Base-by-base conservation (phyloP, 2,888 invertebrate species). In the Operophtera brumata region DNA sequence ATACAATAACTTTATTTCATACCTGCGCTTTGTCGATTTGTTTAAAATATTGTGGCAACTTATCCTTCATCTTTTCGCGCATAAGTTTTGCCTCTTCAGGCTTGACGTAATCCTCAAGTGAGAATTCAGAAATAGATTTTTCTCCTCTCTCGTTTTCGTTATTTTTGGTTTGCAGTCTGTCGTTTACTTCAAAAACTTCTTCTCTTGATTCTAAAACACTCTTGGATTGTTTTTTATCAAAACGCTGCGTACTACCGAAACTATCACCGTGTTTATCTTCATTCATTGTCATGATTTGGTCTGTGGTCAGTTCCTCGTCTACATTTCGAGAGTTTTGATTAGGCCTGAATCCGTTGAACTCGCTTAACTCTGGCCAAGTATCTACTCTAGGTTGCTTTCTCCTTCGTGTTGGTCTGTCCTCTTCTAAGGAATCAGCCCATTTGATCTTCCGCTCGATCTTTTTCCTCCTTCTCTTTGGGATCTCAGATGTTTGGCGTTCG, bases 351-450 rank as follows among this genome's bases (percentile, higher is more conserved):
- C 55, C 64, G 43, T 66, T 70, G 41, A 82, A 79, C 60, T 84
- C 85, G 42, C 72, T 79, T 35, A 81, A 62, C 57, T 70, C 67
- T 9, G 79, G 75, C 77, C 75, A 75, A 32, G 61, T 54, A 3
- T 77, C 73, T 7, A 67, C 49, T 32, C 71, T 61, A 20, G 84
- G 84, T 47, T 78, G 76, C 61, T 84, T 88, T 66, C 81, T 78
- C 69, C 81, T 80, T 65, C 84, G 73, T n/a, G 76, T 46, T 1
- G 84, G 81, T 62, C 79, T 78, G 36, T 77, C 73, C 53, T 86
- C 84, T 37, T 78, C 72, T 9, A 79, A 70, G 6, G 89, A 82
- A 54, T 87, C 87, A 7, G 78, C 77, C 70, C 86, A 90, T 65
- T 84, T 80, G 53, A 69, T 74, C 62, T 68, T 80, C 43, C 53